A percentile compares a stretch with the other conserved stretches of the same genome.
Evolutionary conservation across 2,888 invertebrate species (phyloP).

Genomic region (Athalia cordata): DNA sequence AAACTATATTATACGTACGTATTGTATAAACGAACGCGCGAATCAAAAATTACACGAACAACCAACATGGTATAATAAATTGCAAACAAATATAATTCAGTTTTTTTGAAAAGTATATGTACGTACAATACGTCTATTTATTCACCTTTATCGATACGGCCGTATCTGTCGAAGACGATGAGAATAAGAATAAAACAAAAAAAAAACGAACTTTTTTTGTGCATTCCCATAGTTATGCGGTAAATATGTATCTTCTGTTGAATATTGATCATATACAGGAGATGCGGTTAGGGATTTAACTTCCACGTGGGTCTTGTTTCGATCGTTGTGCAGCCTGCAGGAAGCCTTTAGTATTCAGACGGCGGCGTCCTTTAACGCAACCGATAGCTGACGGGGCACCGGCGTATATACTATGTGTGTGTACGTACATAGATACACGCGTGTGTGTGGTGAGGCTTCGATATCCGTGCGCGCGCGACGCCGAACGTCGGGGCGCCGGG

Average conservation of each 20-base stretch:
- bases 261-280: background rate
- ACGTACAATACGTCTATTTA: too few species aligned
- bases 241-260: slow-evolving; percentile 4
- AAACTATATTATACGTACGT: too few species aligned
- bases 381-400: slow-evolving; percentile 44
- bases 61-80: too few species aligned
- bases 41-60: too few species aligned
- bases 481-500: slow-evolving; percentile 12
- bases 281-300: slow-evolving; percentile 21
- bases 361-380: slow-evolving; percentile 42
- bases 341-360: slow-evolving; percentile 43
- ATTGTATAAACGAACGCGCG: too few species aligned
- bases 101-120: too few species aligned
- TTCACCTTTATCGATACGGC: too few species aligned
- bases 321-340: background rate
- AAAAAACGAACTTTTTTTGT: background rate
- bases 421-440: slow-evolving; percentile 4
- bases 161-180: too few species aligned
- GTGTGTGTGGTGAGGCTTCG: slow-evolving; percentile 33
- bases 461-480: slow-evolving; percentile 17
- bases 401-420: background rate
- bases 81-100: too few species aligned
- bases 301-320: slow-evolving; percentile 37
- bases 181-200: background rate
- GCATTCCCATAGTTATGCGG: background rate